phyloP scores from a whole-genome alignment of 2,113 vertebrate species.

The Cyanistes caeruleus region DNA sequence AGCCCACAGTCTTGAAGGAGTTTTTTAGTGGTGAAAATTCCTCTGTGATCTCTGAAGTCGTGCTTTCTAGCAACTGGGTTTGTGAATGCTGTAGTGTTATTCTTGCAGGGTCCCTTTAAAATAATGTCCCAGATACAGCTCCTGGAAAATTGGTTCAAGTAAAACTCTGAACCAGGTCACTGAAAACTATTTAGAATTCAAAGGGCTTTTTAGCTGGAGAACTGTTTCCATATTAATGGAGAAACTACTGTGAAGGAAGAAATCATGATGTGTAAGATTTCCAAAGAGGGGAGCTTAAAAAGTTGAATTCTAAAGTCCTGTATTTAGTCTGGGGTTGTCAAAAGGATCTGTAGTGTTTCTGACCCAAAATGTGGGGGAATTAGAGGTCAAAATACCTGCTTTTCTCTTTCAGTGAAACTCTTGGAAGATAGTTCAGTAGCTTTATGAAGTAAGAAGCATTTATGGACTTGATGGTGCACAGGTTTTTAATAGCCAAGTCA shows the following conservation, averaged over 20 bases:
- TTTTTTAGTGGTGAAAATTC: neutral
- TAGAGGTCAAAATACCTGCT: neutral
- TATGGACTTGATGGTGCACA: neutral
- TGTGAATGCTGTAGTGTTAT: neutral
- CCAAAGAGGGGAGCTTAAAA: slow-evolving; percentile 8
- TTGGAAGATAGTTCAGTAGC: neutral
- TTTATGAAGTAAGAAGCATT: neutral
- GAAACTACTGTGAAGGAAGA: slow-evolving; percentile 27
- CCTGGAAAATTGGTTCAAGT: slow-evolving; percentile 43
- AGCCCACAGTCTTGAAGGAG: neutral
- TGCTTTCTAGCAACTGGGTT: neutral
- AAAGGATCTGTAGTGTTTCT: neutral
- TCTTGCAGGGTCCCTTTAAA: slow-evolving; percentile 33
- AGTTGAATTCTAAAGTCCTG: neutral
- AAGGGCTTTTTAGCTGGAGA: slow-evolving; percentile 44
- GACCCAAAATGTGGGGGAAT: neutral
- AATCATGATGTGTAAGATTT: slow-evolving; percentile 14
- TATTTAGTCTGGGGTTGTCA: slow-evolving; percentile 24
- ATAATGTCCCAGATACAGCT: slow-evolving; percentile 54
- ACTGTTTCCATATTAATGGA: slow-evolving; percentile 46
- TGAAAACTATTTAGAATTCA: slow-evolving; percentile 50
- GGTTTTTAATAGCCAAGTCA: neutral
- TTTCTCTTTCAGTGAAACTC: neutral
- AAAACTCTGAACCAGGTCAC: slow-evolving; percentile 54
- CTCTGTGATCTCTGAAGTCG: neutral